Evolutionary conservation across 1,140 invertebrate species (phyloP), one percentile per base, ranked within the genome.

Genomic region (Bombus vancouverensis): DNA sequence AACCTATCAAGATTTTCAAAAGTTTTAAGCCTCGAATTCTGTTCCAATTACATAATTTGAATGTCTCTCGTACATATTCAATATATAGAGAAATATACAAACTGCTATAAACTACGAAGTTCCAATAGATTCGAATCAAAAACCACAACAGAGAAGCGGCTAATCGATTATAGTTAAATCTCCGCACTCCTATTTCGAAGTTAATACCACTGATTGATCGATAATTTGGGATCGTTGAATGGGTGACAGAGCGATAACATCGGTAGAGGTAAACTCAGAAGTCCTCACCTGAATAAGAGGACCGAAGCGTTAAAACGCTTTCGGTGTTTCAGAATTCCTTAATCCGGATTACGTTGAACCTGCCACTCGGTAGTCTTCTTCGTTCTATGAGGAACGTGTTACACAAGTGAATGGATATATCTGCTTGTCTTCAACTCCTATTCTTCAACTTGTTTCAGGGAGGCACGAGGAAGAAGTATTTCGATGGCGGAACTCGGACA

Each of bases 281-380:
- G 75, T 83, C 71, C 53, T 68, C 78, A 37, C 65, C 66, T 77
- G 75, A 66, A 53, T 74, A 68, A 70, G 70, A 72, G 65, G 74
- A 37, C 65, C 76, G 25, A 42, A 85, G 68, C 85, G 91, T 94
- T 94, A 94, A 95, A 95, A 94, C 91, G 92, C 92, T 94, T 95
- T 94, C 87, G 92, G 81, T 95, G 94, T 95, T 93, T 93, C 87
- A 85, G 90, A 92, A 94, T 93, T 92, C 86, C 92, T 92, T 94
- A 94, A 95, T 94, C 94, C 94, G 94, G 94, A 94, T 95, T 94
- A 94, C 87, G 88, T 72, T 89, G 88, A 92, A 93, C 88, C 93
- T 93, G 92, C 91, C 86, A 83, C 85, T 90, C 84, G 90, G 91
- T 93, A 92, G 92, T 92, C 87, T 65, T 89, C 74, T 22, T 32